Evolutionary conservation across 2,797 vertebrate species (phyloP), one percentile per base, ranked within the genome.

Genomic region (Lacerta agilis): DNA sequence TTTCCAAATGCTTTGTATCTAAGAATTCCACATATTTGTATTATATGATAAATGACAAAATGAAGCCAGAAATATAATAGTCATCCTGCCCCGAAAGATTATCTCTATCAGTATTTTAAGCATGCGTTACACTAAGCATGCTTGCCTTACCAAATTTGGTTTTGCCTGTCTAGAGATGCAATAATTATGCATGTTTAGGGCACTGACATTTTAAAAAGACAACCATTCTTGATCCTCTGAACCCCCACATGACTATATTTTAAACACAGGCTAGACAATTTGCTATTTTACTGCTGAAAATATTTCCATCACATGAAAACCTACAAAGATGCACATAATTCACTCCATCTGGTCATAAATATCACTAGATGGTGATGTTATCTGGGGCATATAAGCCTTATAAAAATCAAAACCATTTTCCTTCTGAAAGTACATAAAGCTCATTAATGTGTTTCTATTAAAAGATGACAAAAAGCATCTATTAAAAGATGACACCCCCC

Each of bases 1-100:
- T 93, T 96, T 95, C 95, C 92, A 94, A 95, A 90, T 88, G 73
- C 96, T 96, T 96, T 96, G 94, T 96, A 96, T 95, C 92, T 94
- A 94, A 95, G 86, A 95, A 71, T 75, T 92, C 95, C 92, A 84
- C 94, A 93, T 92, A 95, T 96, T 96, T 96, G 95, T 96, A 96
- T 95, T 95, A 95, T 96, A 95, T 92, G 93, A 87, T 93, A 90
- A 91, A 95, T 91, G 94, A 93, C 91, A 93, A 95, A 64, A 95
- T 94, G 96, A 96, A 96, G 94, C 43, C 33, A 81, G 77, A 86
- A 86, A 89, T 82, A 86, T 89, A 89, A 85, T 76, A 82, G 11
- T 97, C 33, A 33, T 33, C 82, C 90, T 49, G 13, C 49, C 49
- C 13, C 3, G 1, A 55, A 67, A 93, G 55, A 49, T 25, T 79